Conservation (phyloP, 1,140 invertebrate genomes). For the Scylla paramamosain region DNA sequence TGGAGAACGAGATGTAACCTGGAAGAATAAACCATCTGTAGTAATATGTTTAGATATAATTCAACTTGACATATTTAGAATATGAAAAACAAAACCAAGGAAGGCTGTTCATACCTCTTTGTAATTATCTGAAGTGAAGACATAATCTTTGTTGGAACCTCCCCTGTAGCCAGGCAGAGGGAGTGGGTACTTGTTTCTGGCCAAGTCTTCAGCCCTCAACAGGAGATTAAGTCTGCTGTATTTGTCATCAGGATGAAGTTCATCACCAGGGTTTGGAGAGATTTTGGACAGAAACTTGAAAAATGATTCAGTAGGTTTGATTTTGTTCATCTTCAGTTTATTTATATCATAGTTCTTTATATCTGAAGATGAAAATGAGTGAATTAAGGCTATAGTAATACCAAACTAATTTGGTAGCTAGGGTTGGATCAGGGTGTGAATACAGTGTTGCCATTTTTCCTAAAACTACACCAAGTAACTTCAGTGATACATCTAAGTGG, state of each 20-base stretch:
- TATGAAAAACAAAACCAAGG: no score
- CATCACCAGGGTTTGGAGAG: background rate
- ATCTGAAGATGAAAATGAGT: background rate
- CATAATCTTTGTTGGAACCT: slow-evolving; percentile 13
- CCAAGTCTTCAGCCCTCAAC: background rate
- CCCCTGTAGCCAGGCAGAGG: background rate
- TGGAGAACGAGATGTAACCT: slow-evolving; percentile 51
- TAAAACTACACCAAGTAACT: no score
- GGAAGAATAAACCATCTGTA: background rate
- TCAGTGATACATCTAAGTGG: no score
- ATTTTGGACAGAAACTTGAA: background rate
- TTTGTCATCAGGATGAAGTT: background rate
- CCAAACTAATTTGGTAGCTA: no score
- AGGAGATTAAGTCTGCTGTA: slow-evolving; percentile 37
- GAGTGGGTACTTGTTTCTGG: background rate
- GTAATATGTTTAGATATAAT: no score
- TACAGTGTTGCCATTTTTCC: no score
- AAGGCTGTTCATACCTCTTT: slow-evolving; percentile 16
- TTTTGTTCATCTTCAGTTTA: background rate
- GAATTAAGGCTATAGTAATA: no score
- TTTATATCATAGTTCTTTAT: background rate
- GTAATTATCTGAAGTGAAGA: slow-evolving; percentile 42
- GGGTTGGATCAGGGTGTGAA: no score
- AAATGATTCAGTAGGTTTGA: background rate
- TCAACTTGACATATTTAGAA: no score